phyloP scores from a whole-genome alignment of 2,888 invertebrate species.

The Lasioglossum calceatum region DNA sequence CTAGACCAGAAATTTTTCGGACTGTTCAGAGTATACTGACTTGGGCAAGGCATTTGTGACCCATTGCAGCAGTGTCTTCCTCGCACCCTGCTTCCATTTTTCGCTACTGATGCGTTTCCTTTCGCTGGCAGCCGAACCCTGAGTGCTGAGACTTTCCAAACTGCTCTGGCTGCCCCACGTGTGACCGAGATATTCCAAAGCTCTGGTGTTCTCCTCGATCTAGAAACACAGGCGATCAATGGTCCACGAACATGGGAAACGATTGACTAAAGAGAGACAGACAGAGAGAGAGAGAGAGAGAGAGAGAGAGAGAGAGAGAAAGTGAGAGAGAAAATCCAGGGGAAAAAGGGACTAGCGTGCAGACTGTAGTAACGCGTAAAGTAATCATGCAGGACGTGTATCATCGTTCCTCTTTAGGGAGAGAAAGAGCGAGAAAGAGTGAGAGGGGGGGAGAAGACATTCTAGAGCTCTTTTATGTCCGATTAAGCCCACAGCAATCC shows the following conservation, averaged over 20 bases:
- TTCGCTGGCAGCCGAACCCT: conserved; percentile 87
- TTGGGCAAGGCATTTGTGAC: conserved; percentile 95
- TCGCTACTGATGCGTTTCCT: conserved; percentile 86
- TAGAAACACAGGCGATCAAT: conserved; percentile 82
- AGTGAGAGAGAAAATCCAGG: conserved; percentile 1
- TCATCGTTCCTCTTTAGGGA: conserved; percentile 30
- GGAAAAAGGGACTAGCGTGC: conserved; percentile 71
- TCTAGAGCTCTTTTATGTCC: not conserved
- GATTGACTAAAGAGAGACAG: not conserved
- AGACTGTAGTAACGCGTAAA: conserved; percentile 61
- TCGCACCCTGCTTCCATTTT: conserved; percentile 95
- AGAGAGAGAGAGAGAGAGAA: not conserved
- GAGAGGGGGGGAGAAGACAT: not conserved
- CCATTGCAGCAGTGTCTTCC: conserved; percentile 96
- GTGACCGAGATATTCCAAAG: conserved; percentile 93
- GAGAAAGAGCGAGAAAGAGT: not conserved
- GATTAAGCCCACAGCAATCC: conserved; percentile 32
- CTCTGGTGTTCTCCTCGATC: conserved; percentile 98
- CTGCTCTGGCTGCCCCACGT: conserved; percentile 93
- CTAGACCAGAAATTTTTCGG: not conserved
- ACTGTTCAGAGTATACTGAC: conserved; percentile 84
- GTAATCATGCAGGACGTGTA: conserved; percentile 64
- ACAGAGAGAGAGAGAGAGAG: not conserved
- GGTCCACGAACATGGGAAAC: not conserved
- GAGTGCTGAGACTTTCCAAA: conserved; percentile 91